A percentile compares a stretch with the other conserved stretches of the same genome.
These are phyloP conservation scores for Cantharis rustica DNA, from an alignment of 2,888 invertebrate species.

Conservation along the genomic window DNA sequence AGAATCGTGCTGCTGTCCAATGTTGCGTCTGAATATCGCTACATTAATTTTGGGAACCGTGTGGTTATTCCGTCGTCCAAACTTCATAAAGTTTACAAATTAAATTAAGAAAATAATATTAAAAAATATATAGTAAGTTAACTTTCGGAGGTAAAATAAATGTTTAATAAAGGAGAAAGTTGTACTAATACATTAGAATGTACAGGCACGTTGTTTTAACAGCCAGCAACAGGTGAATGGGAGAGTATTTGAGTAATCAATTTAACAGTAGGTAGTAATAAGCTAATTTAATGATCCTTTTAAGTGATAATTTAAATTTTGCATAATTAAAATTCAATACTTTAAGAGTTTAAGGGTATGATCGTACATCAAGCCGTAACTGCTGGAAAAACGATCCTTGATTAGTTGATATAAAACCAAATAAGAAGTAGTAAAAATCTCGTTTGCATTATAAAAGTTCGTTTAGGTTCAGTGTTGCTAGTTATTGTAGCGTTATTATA, in stretches of 20 bases:
- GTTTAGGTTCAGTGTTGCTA: neutral
- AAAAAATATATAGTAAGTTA: neutral
- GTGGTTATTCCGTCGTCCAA: neutral
- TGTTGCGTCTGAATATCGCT: slow-evolving; percentile 29
- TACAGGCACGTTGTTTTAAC: slow-evolving; percentile 45
- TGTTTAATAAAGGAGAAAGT: neutral
- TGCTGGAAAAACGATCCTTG: slow-evolving; percentile 3
- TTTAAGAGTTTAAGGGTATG: neutral
- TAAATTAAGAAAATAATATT: neutral
- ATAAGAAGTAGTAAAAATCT: neutral
- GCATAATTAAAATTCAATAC: neutral
- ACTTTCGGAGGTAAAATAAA: neutral
- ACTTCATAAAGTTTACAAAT: neutral
- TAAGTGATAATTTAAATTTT: neutral
- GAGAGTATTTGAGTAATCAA: slow-evolving; percentile 50
- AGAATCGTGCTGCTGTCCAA: slow-evolving; percentile 24
- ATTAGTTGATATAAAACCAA: slow-evolving; percentile 8
- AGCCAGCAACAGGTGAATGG: slow-evolving; percentile 48
- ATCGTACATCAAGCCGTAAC: neutral
- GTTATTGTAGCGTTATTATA: slow-evolving; percentile 3
- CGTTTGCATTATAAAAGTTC: neutral
- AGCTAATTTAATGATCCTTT: neutral
- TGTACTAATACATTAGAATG: slow-evolving; percentile 38
- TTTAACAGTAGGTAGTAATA: slow-evolving; percentile 42
- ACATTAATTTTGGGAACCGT: slow-evolving; percentile 26